A percentile compares a stretch with the other conserved stretches of the same genome.
Conservation (phyloP, 1,140 invertebrate genomes). For the Hypsibius dujardini region DNA sequence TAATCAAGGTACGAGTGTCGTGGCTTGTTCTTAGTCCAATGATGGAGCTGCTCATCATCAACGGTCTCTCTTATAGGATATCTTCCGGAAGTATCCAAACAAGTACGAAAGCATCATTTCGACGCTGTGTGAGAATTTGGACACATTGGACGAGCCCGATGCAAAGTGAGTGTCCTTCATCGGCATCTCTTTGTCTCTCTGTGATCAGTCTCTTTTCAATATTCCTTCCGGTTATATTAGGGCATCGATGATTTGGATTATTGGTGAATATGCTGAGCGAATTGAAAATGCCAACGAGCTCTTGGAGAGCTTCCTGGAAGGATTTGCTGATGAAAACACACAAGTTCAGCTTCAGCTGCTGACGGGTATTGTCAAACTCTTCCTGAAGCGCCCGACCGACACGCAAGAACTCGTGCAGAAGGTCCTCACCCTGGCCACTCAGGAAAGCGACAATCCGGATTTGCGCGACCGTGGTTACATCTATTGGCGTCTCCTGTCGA, state of each 20-base stretch:
- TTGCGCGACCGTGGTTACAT: constrained; percentile 95
- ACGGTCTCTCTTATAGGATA: constrained; percentile 44
- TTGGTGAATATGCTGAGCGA: constrained; percentile 91
- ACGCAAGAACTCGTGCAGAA: constrained; percentile 92
- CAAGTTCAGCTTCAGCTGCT: constrained; percentile 92
- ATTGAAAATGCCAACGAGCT: constrained; percentile 99
- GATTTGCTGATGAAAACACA: constrained; percentile 98
- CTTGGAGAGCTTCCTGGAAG: constrained; percentile 91
- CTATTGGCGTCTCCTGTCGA: constrained; percentile 94
- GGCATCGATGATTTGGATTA: constrained; percentile 99
- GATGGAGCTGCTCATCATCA: background rate
- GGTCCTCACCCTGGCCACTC: constrained; percentile 26
- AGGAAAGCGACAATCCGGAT: constrained; percentile 97
- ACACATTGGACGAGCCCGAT: constrained; percentile 96
- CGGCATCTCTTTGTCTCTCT: background rate
- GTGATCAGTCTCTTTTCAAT: constrained; percentile 16
- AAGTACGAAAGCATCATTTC: constrained; percentile 99
- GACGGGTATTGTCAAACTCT: constrained; percentile 95
- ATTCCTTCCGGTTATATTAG: constrained; percentile 32
- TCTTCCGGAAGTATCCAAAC: constrained; percentile 98
- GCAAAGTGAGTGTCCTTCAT: constrained; percentile 41
- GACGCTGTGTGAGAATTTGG: constrained; percentile 94
- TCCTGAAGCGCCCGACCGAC: constrained; percentile 89
- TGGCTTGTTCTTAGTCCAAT: too few species aligned
- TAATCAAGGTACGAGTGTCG: constrained; percentile 55